Percentiles rank a stretch among this genome's conserved stretches.
Evolutionary conservation across 2,113 vertebrate species (phyloP).

Genomic region (Python bivittatus): DNA sequence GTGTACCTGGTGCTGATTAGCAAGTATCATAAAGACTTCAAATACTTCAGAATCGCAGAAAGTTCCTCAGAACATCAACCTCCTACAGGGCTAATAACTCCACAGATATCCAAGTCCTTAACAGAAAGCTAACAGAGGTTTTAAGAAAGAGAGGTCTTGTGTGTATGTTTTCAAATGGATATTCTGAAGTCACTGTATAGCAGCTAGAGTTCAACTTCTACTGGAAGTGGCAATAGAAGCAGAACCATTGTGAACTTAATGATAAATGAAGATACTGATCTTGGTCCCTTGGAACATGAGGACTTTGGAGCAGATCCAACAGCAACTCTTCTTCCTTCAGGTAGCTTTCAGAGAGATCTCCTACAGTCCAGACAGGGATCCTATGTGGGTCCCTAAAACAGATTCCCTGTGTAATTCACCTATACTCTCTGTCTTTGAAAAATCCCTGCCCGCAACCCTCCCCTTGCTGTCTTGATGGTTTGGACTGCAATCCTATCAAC

Average conservation of each 20-base stretch:
- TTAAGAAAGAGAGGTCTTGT: neutral
- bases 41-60: neutral
- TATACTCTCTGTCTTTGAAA: neutral
- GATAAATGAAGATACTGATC: neutral
- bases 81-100: neutral
- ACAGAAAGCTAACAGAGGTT: neutral
- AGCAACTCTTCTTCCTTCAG: neutral
- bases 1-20: neutral
- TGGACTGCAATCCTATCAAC: neutral
- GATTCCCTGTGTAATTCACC: neutral
- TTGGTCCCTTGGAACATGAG: neutral
- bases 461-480: neutral
- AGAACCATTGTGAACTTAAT: neutral
- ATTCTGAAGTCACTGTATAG: neutral
- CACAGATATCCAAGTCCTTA: neutral
- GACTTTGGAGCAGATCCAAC: neutral
- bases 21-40: no score
- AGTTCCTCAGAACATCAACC: neutral
- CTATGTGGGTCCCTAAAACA: neutral
- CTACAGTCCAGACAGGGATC: neutral
- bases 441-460: neutral
- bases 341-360: neutral
- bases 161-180: neutral
- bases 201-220: no score
- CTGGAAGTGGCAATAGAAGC: neutral